phyloP scores from a whole-genome alignment of 1,140 invertebrate genomes.

The Bombus breviceps region DNA sequence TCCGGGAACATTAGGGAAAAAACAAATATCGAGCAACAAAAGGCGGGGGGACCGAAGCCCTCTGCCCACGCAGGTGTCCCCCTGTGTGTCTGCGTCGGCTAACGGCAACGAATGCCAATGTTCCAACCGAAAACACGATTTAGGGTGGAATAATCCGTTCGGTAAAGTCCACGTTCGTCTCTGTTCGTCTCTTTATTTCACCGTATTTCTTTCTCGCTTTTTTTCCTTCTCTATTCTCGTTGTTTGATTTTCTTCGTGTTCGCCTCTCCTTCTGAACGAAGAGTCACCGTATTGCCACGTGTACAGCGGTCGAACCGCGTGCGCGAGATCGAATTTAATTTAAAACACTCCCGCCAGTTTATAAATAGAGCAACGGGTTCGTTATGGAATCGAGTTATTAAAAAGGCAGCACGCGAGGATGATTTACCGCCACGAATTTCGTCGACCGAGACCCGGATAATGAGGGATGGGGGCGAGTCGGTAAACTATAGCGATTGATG shows the following conservation, averaged over 20 bases:
- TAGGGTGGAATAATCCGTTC: constrained; percentile 71
- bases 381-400: constrained; percentile 51
- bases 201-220: background rate
- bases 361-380: constrained; percentile 54
- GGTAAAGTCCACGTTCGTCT: constrained; percentile 45
- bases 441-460: background rate
- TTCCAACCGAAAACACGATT: constrained; percentile 68
- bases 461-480: background rate
- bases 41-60: constrained; percentile 40
- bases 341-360: constrained; percentile 57
- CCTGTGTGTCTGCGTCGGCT: constrained; percentile 44
- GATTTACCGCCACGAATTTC: constrained; percentile 34
- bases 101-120: constrained; percentile 65
- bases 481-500: background rate
- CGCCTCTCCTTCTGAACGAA: background rate
- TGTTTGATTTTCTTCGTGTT: background rate
- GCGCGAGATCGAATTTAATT: constrained; percentile 65
- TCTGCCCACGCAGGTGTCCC: constrained; percentile 68
- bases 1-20: constrained; percentile 60
- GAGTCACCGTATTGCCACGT: constrained; percentile 52
- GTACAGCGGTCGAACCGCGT: constrained; percentile 11
- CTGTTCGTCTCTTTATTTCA: background rate
- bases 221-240: background rate
- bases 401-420: constrained; percentile 35
- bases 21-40: constrained; percentile 66